Base-by-base conservation (phyloP, 2,888 invertebrate genomes). In the Sesia bembeciformis region DNA sequence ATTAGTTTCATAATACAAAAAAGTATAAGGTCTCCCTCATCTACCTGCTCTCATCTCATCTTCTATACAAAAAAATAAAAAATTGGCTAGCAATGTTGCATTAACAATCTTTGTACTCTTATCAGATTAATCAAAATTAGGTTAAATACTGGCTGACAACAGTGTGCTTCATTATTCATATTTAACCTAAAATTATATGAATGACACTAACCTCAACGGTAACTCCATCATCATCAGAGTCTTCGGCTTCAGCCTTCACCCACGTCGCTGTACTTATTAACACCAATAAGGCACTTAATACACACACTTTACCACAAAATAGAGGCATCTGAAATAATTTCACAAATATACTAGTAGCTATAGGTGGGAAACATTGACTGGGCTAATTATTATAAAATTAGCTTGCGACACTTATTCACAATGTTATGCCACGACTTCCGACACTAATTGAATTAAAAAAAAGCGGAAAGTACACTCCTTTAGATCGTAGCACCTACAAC, bases 251-350 rank as follows among this genome's bases (percentile, higher is more conserved):
- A 5, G 76, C 74, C 49, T 56, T 66, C 8, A 67, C 70, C 57
- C 71, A 61, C 52, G 61, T 65, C 51, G 68, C 59, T 40, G 71
- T 65, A 54, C 71, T 66, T 42, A 74, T 58, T 60, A 84, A 61
- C 58, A 84, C 66, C 64, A 87, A 59, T 58, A 84, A 68, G 62
- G 74, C 78, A 69, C 78, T 67, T 51, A 73, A 61, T 59, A 80
- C 52, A 65, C 66, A 73, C 58, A 78, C 54, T 65, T 68, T 78
- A 64, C 66, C 66, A 65, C 72, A 74, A 60, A 76, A 66, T 54
- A 68, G 73, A 78, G 84, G 79, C 88, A 88, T 88, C 88, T 87
- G 81, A 67, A 87, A 86, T 41, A 56, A 59, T 52, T 46, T 46
- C 52, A 40, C 23, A 23, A 23, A 23, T 23, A 23, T 23, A 23